These are phyloP conservation scores for Drosophila incognita DNA, from an alignment of 2,888 invertebrate genomes.

Conservation along the genomic window DNA sequence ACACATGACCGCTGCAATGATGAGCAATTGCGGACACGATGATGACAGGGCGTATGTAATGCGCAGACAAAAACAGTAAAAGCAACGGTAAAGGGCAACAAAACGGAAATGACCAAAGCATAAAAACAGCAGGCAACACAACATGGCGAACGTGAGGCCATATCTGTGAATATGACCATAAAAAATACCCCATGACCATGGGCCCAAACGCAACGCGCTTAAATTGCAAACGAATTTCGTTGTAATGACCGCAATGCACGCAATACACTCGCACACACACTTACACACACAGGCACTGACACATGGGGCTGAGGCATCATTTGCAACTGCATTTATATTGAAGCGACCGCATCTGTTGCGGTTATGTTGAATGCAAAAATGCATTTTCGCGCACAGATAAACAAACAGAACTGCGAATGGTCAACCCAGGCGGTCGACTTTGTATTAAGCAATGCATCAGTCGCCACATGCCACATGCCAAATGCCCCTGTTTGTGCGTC, in stretches of 20 bases:
- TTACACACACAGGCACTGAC: not conserved
- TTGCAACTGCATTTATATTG: slow-evolving; percentile 81
- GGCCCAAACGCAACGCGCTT: slow-evolving; percentile 31
- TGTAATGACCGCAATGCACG: slow-evolving; percentile 74
- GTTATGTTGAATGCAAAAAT: slow-evolving; percentile 81
- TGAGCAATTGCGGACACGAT: slow-evolving; percentile 65
- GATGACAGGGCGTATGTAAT: slow-evolving; percentile 67
- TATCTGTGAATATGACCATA: slow-evolving; percentile 57
- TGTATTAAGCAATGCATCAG: slow-evolving; percentile 65
- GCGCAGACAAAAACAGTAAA: slow-evolving; percentile 44
- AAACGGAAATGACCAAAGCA: slow-evolving; percentile 78
- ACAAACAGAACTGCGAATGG: slow-evolving; percentile 54
- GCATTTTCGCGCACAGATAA: slow-evolving; percentile 81
- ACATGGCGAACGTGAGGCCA: slow-evolving; percentile 36
- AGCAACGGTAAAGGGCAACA: slow-evolving; percentile 27
- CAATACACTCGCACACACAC: slow-evolving; percentile 26
- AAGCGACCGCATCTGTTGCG: slow-evolving; percentile 81
- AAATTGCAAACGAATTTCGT: slow-evolving; percentile 75
- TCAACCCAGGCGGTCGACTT: slow-evolving; percentile 31
- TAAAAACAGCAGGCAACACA: slow-evolving; percentile 59
- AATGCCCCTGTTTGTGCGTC: slow-evolving; percentile 9
- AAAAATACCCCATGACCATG: slow-evolving; percentile 48
- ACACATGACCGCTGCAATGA: slow-evolving; percentile 48
- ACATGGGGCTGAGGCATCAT: slow-evolving; percentile 54
- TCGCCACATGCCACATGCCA: slow-evolving; percentile 32